phyloP scores from a whole-genome alignment of 1,140 invertebrate genomes.

The Oryzaephilus surinamensis region DNA sequence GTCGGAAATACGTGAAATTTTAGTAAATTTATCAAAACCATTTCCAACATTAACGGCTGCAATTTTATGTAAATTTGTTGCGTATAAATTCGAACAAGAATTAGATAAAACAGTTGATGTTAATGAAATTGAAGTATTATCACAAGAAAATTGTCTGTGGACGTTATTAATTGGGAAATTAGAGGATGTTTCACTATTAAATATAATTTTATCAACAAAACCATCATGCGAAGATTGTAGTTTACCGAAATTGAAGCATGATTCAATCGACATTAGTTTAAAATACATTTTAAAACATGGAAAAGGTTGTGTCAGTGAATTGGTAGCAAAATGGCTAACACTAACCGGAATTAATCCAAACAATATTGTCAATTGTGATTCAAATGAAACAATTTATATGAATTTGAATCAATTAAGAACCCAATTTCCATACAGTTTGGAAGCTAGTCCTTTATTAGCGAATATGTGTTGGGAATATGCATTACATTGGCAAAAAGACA shows the following conservation, averaged over 20 bases:
- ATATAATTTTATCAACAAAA: conserved; percentile 52
- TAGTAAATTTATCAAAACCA: conserved; percentile 58
- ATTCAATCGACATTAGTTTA: conserved; percentile 57
- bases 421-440: conserved; percentile 78
- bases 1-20: conserved; percentile 54
- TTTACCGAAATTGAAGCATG: conserved; percentile 46
- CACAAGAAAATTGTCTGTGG: conserved; percentile 77
- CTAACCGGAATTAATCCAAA: conserved; percentile 56
- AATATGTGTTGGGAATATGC: conserved; percentile 88
- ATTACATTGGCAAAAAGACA: conserved; percentile 72
- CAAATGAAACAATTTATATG: conserved; percentile 41
- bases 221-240: conserved; percentile 27
- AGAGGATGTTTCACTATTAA: conserved; percentile 75
- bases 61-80: conserved; percentile 64
- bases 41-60: conserved; percentile 62
- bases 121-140: conserved; percentile 66
- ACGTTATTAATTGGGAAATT: conserved; percentile 75
- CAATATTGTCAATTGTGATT: conserved; percentile 27
- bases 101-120: conserved; percentile 41
- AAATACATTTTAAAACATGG: conserved; percentile 64
- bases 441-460: conserved; percentile 62
- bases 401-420: conserved; percentile 51
- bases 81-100: conserved; percentile 41
- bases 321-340: conserved; percentile 71
- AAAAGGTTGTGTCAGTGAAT: conserved; percentile 72